Evolutionary conservation across 2,888 invertebrate genomes (phyloP).

Genomic region (Mythimna ferrago): DNA sequence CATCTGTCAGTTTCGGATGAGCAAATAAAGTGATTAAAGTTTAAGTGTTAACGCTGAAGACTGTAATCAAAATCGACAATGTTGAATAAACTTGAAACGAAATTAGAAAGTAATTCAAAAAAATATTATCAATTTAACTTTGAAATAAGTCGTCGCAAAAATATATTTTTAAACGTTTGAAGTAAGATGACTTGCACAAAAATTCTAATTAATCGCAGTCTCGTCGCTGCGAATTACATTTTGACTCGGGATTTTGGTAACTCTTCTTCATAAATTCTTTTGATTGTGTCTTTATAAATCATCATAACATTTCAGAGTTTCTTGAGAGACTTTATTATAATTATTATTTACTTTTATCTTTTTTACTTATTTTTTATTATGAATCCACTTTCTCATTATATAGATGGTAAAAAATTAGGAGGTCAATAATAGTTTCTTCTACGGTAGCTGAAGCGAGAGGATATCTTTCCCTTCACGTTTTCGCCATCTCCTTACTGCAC

Average conservation of each 20-base stretch:
- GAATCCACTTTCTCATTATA: too few species aligned
- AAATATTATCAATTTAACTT: slow-evolving; percentile 71
- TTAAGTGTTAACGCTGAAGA: slow-evolving; percentile 31
- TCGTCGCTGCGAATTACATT: not conserved
- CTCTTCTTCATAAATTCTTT: not conserved
- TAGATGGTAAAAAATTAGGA: too few species aligned
- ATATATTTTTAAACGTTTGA: slow-evolving; percentile 30
- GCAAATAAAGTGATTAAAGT: slow-evolving; percentile 54
- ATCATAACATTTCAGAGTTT: not conserved
- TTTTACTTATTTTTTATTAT: too few species aligned
- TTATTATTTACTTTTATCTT: too few species aligned
- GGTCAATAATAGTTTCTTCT: too few species aligned
- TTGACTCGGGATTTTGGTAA: not conserved
- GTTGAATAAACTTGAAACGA: slow-evolving; percentile 58
- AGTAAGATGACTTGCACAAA: slow-evolving; percentile 6
- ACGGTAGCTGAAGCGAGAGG: too few species aligned
- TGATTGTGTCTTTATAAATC: not conserved
- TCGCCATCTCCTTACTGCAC: too few species aligned
- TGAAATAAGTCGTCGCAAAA: slow-evolving; percentile 52
- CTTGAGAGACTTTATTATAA: not conserved
- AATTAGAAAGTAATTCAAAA: slow-evolving; percentile 69
- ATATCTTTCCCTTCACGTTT: too few species aligned
- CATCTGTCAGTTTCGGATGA: slow-evolving; percentile 26
- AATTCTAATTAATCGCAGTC: slow-evolving; percentile 14
- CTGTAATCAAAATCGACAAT: slow-evolving; percentile 52